Percentiles rank a stretch among this genome's conserved stretches.
These are phyloP conservation scores for Anas bernieri DNA, from an alignment of 2,797 vertebrate genomes.

Conservation along the genomic window DNA sequence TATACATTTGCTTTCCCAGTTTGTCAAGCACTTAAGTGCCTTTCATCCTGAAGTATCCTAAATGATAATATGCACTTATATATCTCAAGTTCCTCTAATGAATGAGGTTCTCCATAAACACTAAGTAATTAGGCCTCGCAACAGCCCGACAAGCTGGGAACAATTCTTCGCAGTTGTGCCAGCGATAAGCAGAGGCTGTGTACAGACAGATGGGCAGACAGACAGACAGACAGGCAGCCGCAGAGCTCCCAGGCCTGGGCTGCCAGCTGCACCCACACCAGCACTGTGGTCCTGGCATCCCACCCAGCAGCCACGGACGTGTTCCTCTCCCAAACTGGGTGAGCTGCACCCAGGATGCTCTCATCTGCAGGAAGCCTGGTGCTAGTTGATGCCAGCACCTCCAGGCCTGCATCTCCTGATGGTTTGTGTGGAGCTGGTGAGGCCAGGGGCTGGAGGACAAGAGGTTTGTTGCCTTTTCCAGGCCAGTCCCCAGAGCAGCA, in stretches of 20 bases:
- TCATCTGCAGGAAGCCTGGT: background rate
- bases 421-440: background rate
- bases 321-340: background rate
- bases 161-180: background rate
- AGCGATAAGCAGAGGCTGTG: background rate
- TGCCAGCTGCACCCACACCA: background rate
- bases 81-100: conserved; percentile 60
- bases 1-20: conserved; percentile 58
- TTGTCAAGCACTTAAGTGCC: conserved; percentile 69
- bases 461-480: too few relatives aligned
- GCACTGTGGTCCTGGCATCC: background rate
- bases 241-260: background rate
- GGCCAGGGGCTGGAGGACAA: too few relatives aligned
- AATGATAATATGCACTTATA: conserved; percentile 60
- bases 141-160: background rate
- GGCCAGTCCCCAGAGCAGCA: background rate
- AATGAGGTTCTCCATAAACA: conserved; percentile 63
- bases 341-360: background rate
- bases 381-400: too few relatives aligned
- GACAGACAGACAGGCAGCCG: background rate
- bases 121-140: conserved; percentile 39
- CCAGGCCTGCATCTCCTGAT: background rate
- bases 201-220: background rate
- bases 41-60: conserved; percentile 71
- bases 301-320: background rate